phyloP scores from a whole-genome alignment of 2,888 invertebrate species.

The Drosophila limbata region DNA sequence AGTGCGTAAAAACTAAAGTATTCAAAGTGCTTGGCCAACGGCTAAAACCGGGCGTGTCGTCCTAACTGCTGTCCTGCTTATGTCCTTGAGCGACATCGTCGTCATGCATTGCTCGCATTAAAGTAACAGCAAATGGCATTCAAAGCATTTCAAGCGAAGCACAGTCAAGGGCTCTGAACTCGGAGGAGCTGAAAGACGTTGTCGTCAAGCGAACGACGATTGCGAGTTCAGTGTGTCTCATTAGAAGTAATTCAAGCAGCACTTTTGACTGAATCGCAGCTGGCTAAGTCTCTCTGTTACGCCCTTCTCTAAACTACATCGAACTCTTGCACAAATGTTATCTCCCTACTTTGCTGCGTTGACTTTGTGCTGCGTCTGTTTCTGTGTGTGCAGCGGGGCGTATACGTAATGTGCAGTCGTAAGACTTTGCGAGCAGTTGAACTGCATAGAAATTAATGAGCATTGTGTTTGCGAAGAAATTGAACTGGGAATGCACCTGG shows the following conservation, averaged over 20 bases:
- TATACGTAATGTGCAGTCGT: conserved; percentile 62
- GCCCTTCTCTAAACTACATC: conserved; percentile 17
- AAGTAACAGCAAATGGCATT: conserved; percentile 46
- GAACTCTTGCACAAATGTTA: conserved; percentile 23
- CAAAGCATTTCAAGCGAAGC: conserved; percentile 58
- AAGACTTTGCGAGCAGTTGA: conserved; percentile 29
- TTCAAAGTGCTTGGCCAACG: conserved; percentile 11
- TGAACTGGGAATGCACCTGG: conserved; percentile 5
- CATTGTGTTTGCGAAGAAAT: conserved; percentile 12
- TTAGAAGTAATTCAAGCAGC: conserved; percentile 56
- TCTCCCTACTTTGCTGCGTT: conserved; percentile 1
- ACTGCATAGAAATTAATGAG: conserved; percentile 5
- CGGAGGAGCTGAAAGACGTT: background rate
- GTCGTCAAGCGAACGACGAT: conserved; percentile 22
- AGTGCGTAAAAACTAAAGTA: conserved; percentile 34
- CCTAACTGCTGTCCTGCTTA: conserved; percentile 10
- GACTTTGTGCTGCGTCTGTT: conserved; percentile 6
- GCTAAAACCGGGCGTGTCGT: conserved; percentile 20
- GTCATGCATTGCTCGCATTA: conserved; percentile 46
- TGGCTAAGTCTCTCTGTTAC: conserved; percentile 11
- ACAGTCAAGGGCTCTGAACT: conserved; percentile 35
- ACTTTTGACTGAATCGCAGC: conserved; percentile 18
- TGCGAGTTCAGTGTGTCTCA: conserved; percentile 64
- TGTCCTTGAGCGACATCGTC: conserved; percentile 56
- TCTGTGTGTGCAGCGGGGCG: conserved; percentile 36